Evolutionary conservation across 2,797 vertebrate genomes (phyloP).

Genomic region (Gallinago stenura): DNA sequence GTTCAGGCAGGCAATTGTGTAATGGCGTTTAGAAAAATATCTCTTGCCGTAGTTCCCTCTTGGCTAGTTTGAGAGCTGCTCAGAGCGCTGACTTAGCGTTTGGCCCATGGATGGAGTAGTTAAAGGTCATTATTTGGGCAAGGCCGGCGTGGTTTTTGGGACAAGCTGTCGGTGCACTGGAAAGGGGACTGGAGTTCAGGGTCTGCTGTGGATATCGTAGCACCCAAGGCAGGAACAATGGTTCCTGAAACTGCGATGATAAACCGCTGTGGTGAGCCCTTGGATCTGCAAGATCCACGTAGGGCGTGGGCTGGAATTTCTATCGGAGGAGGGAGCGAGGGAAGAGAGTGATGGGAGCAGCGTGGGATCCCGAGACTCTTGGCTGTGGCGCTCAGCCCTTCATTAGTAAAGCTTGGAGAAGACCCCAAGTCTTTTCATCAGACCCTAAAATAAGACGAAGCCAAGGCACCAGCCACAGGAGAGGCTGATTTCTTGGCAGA

Average conservation of each 20-base stretch:
- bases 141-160: background rate
- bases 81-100: background rate
- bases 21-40: background rate
- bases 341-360: background rate
- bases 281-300: fast-evolving
- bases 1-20: background rate
- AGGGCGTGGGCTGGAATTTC: background rate
- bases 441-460: constrained; percentile 14
- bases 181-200: background rate
- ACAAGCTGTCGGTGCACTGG: background rate
- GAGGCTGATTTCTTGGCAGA: constrained; percentile 8
- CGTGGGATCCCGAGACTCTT: background rate
- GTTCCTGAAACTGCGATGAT: fast-evolving
- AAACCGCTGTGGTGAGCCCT: fast-evolving
- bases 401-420: constrained; percentile 34
- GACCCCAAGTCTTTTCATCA: constrained; percentile 28
- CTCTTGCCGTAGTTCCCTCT: background rate
- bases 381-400: background rate
- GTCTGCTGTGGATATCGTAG: fast-evolving
- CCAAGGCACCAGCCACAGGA: background rate
- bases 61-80: background rate
- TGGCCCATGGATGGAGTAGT: background rate
- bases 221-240: fast-evolving
- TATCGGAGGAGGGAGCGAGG: background rate
- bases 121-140: constrained; percentile 44